phyloP scores from a whole-genome alignment of 2,113 vertebrate species.

The Corythornis vintsioides region DNA sequence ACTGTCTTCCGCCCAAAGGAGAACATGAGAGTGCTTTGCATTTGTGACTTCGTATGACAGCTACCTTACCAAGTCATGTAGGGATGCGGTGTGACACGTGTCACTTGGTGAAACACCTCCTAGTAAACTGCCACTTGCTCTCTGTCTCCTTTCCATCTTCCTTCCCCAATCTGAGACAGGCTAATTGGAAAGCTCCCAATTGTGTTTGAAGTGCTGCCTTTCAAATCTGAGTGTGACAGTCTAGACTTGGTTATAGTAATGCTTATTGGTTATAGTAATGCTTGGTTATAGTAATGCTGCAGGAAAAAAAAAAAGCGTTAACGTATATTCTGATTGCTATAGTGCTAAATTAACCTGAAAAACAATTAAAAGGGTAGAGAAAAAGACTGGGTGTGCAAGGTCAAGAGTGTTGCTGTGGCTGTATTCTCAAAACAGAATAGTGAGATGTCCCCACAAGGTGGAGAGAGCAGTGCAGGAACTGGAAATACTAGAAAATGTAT shows the following conservation, averaged over 20 bases:
- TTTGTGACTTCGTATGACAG: background rate
- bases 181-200: background rate
- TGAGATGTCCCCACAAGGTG: background rate
- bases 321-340: background rate
- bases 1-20: background rate
- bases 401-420: background rate
- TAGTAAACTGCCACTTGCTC: background rate
- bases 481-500: background rate
- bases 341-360: background rate
- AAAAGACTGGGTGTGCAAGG: background rate
- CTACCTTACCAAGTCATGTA: fast-evolving
- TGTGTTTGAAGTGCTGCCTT: background rate
- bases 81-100: background rate
- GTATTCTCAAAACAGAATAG: background rate
- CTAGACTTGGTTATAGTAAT: background rate
- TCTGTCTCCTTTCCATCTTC: background rate
- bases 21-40: background rate
- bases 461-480: background rate
- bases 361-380: background rate
- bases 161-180: background rate
- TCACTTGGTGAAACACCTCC: background rate
- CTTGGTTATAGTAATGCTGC: background rate
- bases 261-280: no score
- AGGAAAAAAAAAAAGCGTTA: background rate
- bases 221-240: background rate